Conservation (phyloP, 2,113 vertebrate genomes). For the Gymnogyps californianus region DNA sequence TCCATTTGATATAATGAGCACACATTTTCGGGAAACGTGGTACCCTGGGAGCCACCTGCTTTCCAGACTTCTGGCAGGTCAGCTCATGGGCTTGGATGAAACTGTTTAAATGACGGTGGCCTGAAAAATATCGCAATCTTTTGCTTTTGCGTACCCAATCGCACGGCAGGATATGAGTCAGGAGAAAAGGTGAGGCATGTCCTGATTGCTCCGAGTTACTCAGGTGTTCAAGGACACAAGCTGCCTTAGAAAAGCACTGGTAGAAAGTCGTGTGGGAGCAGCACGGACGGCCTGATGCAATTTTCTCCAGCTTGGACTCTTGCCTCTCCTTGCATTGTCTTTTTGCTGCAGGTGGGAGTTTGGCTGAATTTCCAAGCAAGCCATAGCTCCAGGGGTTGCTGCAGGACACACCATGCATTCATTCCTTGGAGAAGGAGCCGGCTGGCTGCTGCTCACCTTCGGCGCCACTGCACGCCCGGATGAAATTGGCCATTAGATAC, state of each 20-base stretch:
- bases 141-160: background rate
- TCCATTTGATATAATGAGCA: background rate
- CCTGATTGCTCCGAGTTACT: background rate
- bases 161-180: slow-evolving; percentile 4
- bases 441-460: rapidly evolving
- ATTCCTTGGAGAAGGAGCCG: rapidly evolving
- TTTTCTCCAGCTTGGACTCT: background rate
- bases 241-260: background rate
- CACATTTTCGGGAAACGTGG: rapidly evolving
- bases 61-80: background rate
- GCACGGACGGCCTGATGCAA: background rate
- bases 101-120: background rate
- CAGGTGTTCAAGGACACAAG: background rate
- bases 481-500: background rate
- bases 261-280: background rate
- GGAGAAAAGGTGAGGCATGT: background rate
- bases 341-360: background rate
- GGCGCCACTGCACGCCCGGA: rapidly evolving
- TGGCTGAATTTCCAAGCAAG: background rate
- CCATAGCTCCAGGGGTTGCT: background rate
- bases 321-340: background rate
- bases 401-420: background rate
- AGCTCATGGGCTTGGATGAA: rapidly evolving
- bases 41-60: background rate
- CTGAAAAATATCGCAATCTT: background rate